Evolutionary conservation across 2,888 invertebrate genomes (phyloP).

Genomic region (Lycaena phlaeas): DNA sequence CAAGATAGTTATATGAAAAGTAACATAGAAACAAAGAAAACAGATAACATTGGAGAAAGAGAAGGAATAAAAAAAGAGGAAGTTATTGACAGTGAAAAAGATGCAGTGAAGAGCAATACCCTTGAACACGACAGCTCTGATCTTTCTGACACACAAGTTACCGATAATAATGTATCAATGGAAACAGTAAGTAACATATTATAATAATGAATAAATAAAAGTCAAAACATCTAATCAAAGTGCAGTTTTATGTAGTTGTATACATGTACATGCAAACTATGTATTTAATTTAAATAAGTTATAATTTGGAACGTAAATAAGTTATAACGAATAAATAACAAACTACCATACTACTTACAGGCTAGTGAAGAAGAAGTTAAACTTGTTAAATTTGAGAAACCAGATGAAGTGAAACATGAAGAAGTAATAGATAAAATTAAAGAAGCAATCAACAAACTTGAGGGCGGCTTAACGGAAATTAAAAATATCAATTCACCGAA

Average conservation of each 20-base stretch:
- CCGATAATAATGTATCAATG: neutral
- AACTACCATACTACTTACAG: too few species aligned
- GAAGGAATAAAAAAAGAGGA: constrained; percentile 13
- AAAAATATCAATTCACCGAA: constrained; percentile 28
- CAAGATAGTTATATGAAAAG: constrained; percentile 14
- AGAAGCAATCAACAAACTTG: constrained; percentile 54
- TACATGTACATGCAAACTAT: too few species aligned
- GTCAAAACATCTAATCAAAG: too few species aligned
- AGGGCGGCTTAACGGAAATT: constrained; percentile 39
- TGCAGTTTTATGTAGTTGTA: too few species aligned
- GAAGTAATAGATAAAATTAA: constrained; percentile 55
- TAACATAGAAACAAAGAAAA: constrained; percentile 1
- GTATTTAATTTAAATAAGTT: too few species aligned
- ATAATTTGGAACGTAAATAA: too few species aligned
- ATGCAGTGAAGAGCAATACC: constrained; percentile 10
- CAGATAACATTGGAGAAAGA: neutral
- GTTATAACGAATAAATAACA: too few species aligned
- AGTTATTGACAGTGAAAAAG: constrained; percentile 5
- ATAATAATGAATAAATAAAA: constrained; percentile 10
- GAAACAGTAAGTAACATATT: constrained; percentile 19
- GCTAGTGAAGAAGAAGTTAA: constrained; percentile 43
- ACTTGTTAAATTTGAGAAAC: constrained; percentile 48
- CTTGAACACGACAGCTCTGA: constrained; percentile 3
- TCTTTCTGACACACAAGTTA: constrained; percentile 13
- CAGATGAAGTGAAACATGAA: constrained; percentile 40